Evolutionary conservation across 1,140 invertebrate species (phyloP), one percentile per base, ranked within the genome.

Genomic region (Conus betulinus): DNA sequence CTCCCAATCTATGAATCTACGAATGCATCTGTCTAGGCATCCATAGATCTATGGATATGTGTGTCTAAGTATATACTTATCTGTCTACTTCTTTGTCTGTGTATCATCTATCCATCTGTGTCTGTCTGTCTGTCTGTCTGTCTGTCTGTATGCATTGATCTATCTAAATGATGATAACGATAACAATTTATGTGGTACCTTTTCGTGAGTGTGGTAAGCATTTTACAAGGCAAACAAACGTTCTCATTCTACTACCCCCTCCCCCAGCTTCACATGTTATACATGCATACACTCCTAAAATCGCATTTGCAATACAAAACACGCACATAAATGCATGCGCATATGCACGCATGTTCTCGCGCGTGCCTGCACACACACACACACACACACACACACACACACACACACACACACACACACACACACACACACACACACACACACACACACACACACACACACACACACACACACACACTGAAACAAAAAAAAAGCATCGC

Each of bases 321-420:
- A 39, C 3, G 39, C 39, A 39, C 39, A 39, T 39, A 39, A 39
- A 39, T 39, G 39, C 71, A 74, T 23, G 8, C 71, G 23, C 71
- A n/a, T 23, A 74, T 23, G 23, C 71, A 7, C 71, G 23, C 71
- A 74, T 23, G 23, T 23, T 20, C 71, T 1, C 71, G 6, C 71
- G 23, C 71, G 6, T 6, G 23, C 71, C 3, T 6, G 23, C 71
- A 74, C 71, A 7, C n/a, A 74, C 71, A 7, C 71, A 74, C 71
- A 7, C 71, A 74, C 71, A 74, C 71, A 74, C 71, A 74, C 71
- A 74, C 71, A 74, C 71, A 74, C 71, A 74, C 71, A 74, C 71
- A 74, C 71, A 74, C 71, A 74, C 71, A 74, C 71, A 74, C 71
- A 74, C 71, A 74, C 71, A 74, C 71, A 74, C 71, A 74, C 71